Evolutionary conservation across 2,113 vertebrate genomes (phyloP).

Genomic region (Stigmatopora nigra): DNA sequence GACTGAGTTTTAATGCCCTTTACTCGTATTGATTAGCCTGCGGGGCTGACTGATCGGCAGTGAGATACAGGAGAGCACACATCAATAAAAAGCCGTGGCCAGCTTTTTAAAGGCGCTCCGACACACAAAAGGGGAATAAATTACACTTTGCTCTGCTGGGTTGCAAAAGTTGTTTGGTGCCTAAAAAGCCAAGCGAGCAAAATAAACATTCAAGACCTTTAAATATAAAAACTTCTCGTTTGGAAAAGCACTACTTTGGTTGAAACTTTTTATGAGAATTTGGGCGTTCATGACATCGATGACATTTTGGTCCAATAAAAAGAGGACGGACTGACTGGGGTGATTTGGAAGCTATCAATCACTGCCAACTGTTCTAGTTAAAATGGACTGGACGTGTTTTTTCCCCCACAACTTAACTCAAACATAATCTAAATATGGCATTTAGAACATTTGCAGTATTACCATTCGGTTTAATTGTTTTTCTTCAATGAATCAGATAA

Average conservation of each 20-base stretch:
- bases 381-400: too few species aligned
- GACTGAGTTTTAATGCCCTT: conserved; percentile 46
- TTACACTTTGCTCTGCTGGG: not conserved
- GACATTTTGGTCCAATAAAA: too few species aligned
- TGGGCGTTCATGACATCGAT: not conserved
- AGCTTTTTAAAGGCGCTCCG: conserved; percentile 29
- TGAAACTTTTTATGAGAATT: not conserved
- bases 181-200: conserved; percentile 1
- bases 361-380: too few species aligned
- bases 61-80: conserved; percentile 45
- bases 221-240: not conserved
- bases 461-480: too few species aligned
- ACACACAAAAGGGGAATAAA: conserved; percentile 1
- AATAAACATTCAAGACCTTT: not conserved
- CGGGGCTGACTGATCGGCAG: conserved; percentile 49
- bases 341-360: too few species aligned
- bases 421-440: too few species aligned
- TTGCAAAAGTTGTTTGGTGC: not conserved
- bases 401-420: too few species aligned
- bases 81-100: conserved; percentile 43
- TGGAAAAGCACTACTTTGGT: not conserved
- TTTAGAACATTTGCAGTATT: too few species aligned
- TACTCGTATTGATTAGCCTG: conserved; percentile 53
- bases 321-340: too few species aligned
- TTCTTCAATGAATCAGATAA: too few species aligned